Percentiles rank a stretch among this genome's conserved stretches.
Evolutionary conservation across 2,113 vertebrate genomes (phyloP).

Genomic region (Hystrix brachyura): DNA sequence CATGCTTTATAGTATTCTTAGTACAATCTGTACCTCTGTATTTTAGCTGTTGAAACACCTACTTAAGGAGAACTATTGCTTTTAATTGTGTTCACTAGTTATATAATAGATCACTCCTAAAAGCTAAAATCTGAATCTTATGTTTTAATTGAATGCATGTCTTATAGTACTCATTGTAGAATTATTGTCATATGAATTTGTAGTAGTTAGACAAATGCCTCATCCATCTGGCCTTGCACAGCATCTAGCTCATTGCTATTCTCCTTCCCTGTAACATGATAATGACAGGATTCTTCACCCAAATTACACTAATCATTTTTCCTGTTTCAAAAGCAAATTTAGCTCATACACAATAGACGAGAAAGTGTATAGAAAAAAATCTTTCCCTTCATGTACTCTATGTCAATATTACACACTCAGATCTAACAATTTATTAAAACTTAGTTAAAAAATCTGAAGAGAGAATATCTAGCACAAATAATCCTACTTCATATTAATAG

Average conservation of each 20-base stretch:
- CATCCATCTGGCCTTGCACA: background rate
- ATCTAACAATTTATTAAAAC: conserved; percentile 13
- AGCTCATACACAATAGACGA: background rate
- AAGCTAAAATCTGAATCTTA: background rate
- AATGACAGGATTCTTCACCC: background rate
- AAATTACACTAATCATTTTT: conserved; percentile 19
- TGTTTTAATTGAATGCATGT: background rate
- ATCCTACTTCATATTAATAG: background rate
- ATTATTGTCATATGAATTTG: conserved; percentile 34
- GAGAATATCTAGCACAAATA: background rate
- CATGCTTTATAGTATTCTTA: conserved; percentile 36
- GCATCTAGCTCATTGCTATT: background rate
- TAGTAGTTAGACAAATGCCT: background rate
- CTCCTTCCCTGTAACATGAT: background rate
- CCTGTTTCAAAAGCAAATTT: conserved; percentile 36
- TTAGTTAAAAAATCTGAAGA: conserved; percentile 16
- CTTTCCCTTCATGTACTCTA: background rate
- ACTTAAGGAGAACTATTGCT: conserved; percentile 1
- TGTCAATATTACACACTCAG: background rate
- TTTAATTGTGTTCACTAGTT: background rate
- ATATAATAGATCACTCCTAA: background rate
- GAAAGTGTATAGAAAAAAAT: background rate
- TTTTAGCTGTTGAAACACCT: conserved; percentile 23
- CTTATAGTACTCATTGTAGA: conserved; percentile 2
- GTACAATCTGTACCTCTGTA: background rate